phyloP scores from a whole-genome alignment of 2,797 vertebrate genomes.

The Schizopygopsis malacanthus region DNA sequence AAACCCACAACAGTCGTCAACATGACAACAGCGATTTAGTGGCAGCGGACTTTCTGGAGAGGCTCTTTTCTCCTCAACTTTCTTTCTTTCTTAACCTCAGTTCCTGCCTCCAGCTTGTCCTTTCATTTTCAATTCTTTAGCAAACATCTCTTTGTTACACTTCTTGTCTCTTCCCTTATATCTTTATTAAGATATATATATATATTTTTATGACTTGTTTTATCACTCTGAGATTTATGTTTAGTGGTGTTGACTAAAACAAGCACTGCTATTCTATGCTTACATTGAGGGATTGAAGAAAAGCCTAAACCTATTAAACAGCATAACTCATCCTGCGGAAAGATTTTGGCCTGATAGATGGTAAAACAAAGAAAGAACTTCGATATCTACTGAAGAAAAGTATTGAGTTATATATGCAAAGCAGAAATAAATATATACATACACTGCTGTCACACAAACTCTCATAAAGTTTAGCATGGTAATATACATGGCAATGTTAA shows the following conservation, averaged over 20 bases:
- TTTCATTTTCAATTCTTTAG: conserved; percentile 44
- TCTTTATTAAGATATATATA: not conserved
- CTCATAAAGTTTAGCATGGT: not conserved
- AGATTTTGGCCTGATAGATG: not conserved
- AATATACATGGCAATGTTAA: not conserved
- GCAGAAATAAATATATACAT: not conserved
- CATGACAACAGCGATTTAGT: conserved; percentile 71
- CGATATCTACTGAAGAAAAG: not conserved
- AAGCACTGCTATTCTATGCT: not conserved
- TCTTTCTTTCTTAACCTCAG: conserved; percentile 35
- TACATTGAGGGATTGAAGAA: conserved; percentile 5
- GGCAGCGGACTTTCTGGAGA: conserved; percentile 61
- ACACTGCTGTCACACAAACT: not conserved
- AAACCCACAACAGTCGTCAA: conserved; percentile 75
- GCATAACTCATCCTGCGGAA: not conserved
- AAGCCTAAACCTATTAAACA: not conserved
- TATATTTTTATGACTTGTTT: not conserved
- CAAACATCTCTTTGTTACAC: conserved; percentile 51
- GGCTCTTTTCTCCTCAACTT: conserved; percentile 15
- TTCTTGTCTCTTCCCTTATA: conserved; percentile 28
- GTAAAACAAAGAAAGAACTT: not conserved
- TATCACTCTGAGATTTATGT: not conserved
- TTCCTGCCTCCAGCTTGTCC: conserved; percentile 1
- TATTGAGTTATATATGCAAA: not conserved
- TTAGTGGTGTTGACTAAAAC: not conserved